These are phyloP conservation scores for Ptychodera flava DNA, from an alignment of 35 echinoderm and acorn worm species.

Conservation along the genomic window DNA sequence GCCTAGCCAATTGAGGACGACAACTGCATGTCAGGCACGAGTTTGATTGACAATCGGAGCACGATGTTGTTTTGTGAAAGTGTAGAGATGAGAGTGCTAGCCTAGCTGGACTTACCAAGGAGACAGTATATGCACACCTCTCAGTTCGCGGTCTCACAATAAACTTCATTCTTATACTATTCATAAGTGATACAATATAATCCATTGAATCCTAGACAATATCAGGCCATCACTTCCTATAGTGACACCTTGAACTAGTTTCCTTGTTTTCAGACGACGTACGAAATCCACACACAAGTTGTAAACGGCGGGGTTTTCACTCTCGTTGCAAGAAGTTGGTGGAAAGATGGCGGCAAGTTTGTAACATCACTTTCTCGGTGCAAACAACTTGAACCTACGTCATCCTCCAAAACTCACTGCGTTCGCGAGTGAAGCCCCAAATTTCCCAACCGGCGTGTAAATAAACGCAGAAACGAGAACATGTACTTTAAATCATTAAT, in stretches of 20 bases:
- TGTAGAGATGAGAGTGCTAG: not conserved
- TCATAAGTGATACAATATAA: not conserved
- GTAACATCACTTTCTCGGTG: too few relatives aligned
- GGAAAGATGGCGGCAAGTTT: not conserved
- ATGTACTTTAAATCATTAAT: not conserved
- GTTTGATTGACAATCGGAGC: not conserved
- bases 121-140: not conserved
- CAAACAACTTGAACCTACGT: not conserved
- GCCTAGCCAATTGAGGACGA: not conserved
- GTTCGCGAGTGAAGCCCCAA: not conserved
- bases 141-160: not conserved
- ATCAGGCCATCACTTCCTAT: not conserved
- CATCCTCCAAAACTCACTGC: not conserved
- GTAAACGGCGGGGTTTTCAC: not conserved
- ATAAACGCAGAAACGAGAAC: not conserved
- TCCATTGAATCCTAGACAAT: not conserved
- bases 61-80: not conserved
- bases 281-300: not conserved
- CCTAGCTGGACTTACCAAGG: too few relatives aligned
- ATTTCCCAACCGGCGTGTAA: not conserved
- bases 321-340: not conserved
- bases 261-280: not conserved
- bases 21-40: not conserved
- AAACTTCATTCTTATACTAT: not conserved
- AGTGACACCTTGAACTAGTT: not conserved